These are phyloP conservation scores for Orchesellides sinensis DNA, from an alignment of 2,888 invertebrate species.

Conservation along the genomic window DNA sequence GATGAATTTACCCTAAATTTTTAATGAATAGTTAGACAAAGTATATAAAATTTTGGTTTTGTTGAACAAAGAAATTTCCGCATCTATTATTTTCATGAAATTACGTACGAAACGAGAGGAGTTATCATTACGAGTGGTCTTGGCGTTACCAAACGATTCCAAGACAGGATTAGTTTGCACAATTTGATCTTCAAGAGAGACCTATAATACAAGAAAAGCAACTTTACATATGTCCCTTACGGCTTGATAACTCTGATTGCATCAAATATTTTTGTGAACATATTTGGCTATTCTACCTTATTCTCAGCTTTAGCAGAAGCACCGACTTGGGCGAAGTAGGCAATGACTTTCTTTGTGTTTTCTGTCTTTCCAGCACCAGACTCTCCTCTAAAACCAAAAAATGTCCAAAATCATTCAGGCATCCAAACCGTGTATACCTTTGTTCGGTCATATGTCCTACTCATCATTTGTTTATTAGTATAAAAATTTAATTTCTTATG, in stretches of 20 bases:
- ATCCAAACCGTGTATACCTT: too few species aligned
- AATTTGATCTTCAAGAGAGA: slow-evolving; percentile 96
- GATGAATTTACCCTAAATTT: slow-evolving; percentile 97
- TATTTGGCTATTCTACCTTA: slow-evolving; percentile 77
- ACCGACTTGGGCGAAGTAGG: slow-evolving; percentile 99
- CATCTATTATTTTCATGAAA: too few species aligned
- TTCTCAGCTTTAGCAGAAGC: slow-evolving; percentile 86
- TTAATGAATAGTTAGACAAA: background rate
- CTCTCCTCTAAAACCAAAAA: slow-evolving; percentile 86
- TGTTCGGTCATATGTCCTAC: background rate
- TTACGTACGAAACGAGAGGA: slow-evolving; percentile 99
- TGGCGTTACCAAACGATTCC: slow-evolving; percentile 99
- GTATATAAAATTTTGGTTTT: background rate
- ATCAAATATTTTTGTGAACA: too few species aligned
- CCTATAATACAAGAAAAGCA: slow-evolving; percentile 22
- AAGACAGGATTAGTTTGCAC: slow-evolving; percentile 99
- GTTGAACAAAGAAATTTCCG: background rate
- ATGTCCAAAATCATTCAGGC: too few species aligned
- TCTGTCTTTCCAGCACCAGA: slow-evolving; percentile 99
- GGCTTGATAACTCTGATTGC: too few species aligned
- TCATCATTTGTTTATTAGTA: background rate
- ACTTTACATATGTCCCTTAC: background rate
- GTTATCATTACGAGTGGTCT: slow-evolving; percentile 99
- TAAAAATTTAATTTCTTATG: background rate
- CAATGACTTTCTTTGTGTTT: slow-evolving; percentile 99